phyloP scores from a whole-genome alignment of 2,797 vertebrate genomes.

The Gallirallus australis region DNA sequence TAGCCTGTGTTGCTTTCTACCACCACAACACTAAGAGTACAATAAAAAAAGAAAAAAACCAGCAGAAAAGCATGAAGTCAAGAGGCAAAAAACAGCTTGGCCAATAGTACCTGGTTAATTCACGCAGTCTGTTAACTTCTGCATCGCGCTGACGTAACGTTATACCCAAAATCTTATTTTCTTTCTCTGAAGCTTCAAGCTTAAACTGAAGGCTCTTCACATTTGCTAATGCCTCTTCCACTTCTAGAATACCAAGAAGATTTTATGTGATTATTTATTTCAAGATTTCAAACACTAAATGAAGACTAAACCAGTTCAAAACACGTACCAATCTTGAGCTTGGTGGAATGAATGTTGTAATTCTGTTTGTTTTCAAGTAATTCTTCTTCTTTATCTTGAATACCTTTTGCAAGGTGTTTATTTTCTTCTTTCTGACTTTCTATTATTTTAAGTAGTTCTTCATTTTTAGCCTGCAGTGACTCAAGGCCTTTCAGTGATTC shows the following conservation, averaged over 20 bases:
- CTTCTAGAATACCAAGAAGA: conserved; percentile 68
- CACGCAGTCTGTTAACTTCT: conserved; percentile 82
- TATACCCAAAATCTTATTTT: conserved; percentile 83
- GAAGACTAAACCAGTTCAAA: neutral
- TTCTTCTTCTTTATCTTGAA: conserved; percentile 81
- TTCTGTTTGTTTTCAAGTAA: conserved; percentile 81
- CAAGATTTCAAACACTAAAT: neutral
- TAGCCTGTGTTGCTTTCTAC: neutral
- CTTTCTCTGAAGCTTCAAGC: conserved; percentile 82
- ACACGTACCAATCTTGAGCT: conserved; percentile 82
- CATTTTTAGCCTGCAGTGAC: conserved; percentile 83
- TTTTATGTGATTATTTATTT: neutral
- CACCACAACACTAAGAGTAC: neutral
- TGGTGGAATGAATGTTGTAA: conserved; percentile 75
- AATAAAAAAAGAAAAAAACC: neutral
- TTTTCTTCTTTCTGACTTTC: conserved; percentile 80
- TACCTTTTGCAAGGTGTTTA: conserved; percentile 63
- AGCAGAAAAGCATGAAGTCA: neutral
- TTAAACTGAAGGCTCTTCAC: conserved; percentile 78
- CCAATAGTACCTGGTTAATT: conserved; percentile 80
- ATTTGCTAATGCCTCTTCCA: conserved; percentile 79
- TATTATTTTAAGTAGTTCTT: conserved; percentile 81
- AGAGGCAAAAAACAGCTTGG: neutral
- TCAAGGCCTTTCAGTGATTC: conserved; percentile 80
- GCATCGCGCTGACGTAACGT: conserved; percentile 83